Percentiles rank a stretch among this genome's conserved stretches.
phyloP scores from a whole-genome alignment of 2,797 vertebrate genomes.

The Diceros bicornis region DNA sequence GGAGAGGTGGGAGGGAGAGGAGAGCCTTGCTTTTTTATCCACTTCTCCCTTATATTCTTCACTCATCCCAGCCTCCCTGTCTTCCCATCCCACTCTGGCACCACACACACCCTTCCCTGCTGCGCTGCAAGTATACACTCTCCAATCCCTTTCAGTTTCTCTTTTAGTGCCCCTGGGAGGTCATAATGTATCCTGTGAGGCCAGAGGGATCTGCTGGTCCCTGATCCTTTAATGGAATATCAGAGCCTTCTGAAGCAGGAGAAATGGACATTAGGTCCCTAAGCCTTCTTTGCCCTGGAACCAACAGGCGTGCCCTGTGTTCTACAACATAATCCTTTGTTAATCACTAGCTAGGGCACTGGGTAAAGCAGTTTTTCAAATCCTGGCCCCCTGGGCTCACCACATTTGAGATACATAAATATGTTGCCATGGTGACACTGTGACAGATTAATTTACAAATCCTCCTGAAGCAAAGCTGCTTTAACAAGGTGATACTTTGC shows the following conservation, averaged over 20 bases:
- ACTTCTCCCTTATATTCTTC: neutral
- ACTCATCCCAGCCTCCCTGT: neutral
- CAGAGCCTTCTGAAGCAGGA: neutral
- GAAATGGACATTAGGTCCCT: neutral
- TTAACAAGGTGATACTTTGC: conserved; percentile 9
- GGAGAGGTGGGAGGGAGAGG: neutral
- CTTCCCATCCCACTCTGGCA: neutral
- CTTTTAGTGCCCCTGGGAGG: neutral
- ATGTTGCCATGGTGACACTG: conserved; percentile 67
- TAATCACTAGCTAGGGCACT: conserved; percentile 66
- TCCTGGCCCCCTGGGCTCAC: neutral
- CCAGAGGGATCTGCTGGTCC: neutral
- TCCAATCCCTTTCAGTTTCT: neutral
- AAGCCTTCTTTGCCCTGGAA: conserved; percentile 46
- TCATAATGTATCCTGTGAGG: neutral
- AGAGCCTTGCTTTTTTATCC: neutral
- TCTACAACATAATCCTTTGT: conserved; percentile 58
- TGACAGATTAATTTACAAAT: conserved; percentile 66
- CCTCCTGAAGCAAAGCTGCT: conserved; percentile 67
- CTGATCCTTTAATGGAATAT: neutral
- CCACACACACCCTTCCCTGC: neutral
- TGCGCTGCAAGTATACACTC: neutral
- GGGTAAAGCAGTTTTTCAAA: conserved; percentile 61
- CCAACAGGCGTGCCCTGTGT: neutral
- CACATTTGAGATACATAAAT: conserved; percentile 65